Percentiles rank a stretch among this genome's conserved stretches.
Conservation (phyloP, 2,797 vertebrate species). For the Schizopygopsis pylzovi region DNA sequence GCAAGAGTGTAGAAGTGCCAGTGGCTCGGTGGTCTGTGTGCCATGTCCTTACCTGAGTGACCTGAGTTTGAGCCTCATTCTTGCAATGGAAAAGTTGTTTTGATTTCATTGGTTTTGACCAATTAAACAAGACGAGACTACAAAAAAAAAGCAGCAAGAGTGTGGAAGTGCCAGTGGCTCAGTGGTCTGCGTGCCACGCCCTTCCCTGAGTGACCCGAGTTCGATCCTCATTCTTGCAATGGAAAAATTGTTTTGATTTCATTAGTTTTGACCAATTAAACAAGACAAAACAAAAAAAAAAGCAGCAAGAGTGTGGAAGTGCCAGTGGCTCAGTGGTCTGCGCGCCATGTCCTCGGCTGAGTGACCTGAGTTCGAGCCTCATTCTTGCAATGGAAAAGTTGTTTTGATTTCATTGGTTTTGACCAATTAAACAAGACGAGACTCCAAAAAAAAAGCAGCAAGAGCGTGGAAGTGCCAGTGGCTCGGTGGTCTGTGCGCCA, state of each 20-base stretch:
- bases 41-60: fast-evolving
- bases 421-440: neutral
- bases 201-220: too few relatives aligned
- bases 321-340: neutral
- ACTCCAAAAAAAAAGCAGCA: neutral
- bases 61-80: neutral
- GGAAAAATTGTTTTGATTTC: too few relatives aligned
- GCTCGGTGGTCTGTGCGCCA: neutral
- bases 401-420: neutral
- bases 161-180: neutral
- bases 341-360: fast-evolving
- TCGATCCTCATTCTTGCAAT: too few relatives aligned
- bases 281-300: neutral
- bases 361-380: neutral
- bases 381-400: neutral
- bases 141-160: neutral
- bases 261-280: too few relatives aligned
- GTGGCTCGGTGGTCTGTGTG: neutral
- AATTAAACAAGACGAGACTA: neutral
- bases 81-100: neutral
- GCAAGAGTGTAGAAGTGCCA: too few relatives aligned
- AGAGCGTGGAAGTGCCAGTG: neutral
- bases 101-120: neutral
- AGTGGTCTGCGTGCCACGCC: neutral
- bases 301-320: too few relatives aligned